These are phyloP conservation scores for Morus bassanus DNA, from an alignment of 2,797 vertebrate genomes.

Conservation along the genomic window DNA sequence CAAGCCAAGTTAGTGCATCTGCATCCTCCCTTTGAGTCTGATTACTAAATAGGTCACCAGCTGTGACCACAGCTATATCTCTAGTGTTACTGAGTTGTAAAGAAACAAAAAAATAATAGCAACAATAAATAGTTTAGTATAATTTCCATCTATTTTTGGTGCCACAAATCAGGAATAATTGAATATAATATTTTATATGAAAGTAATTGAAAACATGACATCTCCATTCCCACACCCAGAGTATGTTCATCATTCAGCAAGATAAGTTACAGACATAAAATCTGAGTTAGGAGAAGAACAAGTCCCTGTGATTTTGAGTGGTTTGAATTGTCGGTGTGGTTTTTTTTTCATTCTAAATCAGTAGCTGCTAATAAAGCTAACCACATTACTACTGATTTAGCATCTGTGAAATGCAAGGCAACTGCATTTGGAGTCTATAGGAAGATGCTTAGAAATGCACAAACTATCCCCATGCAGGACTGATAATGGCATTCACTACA, in stretches of 20 bases:
- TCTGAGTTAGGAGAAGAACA: not conserved
- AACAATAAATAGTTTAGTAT: not conserved
- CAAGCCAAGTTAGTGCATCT: not conserved
- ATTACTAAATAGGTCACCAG: not conserved
- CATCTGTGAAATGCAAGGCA: not conserved
- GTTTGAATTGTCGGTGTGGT: not conserved
- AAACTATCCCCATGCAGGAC: not conserved
- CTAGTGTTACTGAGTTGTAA: not conserved
- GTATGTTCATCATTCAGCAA: not conserved
- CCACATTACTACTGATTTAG: not conserved
- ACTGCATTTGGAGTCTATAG: not conserved
- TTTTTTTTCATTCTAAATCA: not conserved
- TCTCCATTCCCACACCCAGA: not conserved
- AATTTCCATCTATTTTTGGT: constrained; percentile 4
- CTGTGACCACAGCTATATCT: not conserved
- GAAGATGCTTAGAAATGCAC: not conserved
- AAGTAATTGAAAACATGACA: not conserved
- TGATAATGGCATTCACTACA: not conserved
- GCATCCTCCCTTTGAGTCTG: not conserved
- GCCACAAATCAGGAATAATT: constrained; percentile 6
- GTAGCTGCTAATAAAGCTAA: not conserved
- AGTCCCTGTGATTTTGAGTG: not conserved
- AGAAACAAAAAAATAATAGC: not conserved
- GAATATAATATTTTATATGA: not conserved
- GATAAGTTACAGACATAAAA: not conserved